Percentiles rank a stretch among this genome's conserved stretches.
Evolutionary conservation across 2,797 vertebrate genomes (phyloP).

Genomic region (Chrosomus eos): DNA sequence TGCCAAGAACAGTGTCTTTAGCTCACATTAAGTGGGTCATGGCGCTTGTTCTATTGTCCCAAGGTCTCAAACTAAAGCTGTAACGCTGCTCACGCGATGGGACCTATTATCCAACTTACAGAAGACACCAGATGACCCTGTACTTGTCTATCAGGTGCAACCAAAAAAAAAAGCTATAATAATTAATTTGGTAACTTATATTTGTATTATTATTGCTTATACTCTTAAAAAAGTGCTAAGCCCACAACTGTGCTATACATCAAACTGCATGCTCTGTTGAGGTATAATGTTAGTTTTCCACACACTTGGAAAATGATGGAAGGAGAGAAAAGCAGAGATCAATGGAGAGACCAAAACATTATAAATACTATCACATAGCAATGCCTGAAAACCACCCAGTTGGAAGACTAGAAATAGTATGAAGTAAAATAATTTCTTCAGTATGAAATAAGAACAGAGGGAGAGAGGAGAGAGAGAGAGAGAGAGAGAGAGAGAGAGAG

Average conservation of each 20-base stretch:
- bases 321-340: neutral
- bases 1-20: conserved; percentile 51
- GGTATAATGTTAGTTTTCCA: neutral
- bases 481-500: no score
- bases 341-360: neutral
- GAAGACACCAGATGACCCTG: neutral
- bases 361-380: neutral
- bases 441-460: neutral
- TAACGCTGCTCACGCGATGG: conserved; percentile 41
- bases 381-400: neutral
- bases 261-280: neutral
- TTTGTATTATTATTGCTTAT: neutral
- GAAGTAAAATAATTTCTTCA: neutral
- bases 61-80: conserved; percentile 46
- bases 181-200: neutral
- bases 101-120: conserved; percentile 21
- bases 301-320: neutral
- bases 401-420: neutral
- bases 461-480: neutral
- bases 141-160: neutral
- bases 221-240: neutral
- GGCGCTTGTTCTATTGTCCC: conserved; percentile 48
- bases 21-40: conserved; percentile 59
- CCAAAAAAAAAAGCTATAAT: neutral
- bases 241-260: neutral